These are phyloP conservation scores for Mamestra configurata DNA, from an alignment of 1,140 invertebrate genomes.

Conservation along the genomic window DNA sequence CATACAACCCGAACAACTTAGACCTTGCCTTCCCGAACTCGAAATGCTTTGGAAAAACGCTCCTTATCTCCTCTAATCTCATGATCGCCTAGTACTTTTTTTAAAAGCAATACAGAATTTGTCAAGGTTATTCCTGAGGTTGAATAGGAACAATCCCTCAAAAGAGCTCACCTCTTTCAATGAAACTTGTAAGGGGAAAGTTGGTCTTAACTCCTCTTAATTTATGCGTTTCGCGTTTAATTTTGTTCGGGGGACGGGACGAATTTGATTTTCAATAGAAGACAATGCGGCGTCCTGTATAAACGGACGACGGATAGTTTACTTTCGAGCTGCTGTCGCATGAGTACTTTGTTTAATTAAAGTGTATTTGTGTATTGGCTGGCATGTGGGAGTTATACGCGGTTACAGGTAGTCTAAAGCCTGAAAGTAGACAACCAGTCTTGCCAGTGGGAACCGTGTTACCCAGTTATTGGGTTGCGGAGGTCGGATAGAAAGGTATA, in stretches of 20 bases:
- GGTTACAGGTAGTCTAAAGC: not conserved
- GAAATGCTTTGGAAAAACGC: constrained; percentile 51
- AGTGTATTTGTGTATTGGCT: not conserved
- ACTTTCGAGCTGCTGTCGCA: constrained; percentile 47
- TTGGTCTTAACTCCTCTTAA: constrained; percentile 77
- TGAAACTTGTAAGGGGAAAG: constrained; percentile 67
- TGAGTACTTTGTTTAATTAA: constrained; percentile 47
- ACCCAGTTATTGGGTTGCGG: no score
- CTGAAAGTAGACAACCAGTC: no score
- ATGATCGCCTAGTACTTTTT: constrained; percentile 20
- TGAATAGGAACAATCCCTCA: constrained; percentile 69
- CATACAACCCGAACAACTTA: constrained; percentile 67
- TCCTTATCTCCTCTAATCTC: constrained; percentile 51
- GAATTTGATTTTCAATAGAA: constrained; percentile 78
- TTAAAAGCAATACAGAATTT: constrained; percentile 26
- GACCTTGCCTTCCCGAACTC: not conserved
- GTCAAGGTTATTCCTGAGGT: constrained; percentile 57
- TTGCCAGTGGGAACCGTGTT: no score
- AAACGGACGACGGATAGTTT: constrained; percentile 59
- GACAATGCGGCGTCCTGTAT: constrained; percentile 68
- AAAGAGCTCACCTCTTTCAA: constrained; percentile 75
- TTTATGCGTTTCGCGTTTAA: constrained; percentile 81
- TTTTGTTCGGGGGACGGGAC: constrained; percentile 70
- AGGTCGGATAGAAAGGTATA: no score
- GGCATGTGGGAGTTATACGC: not conserved